These are phyloP conservation scores for Lepus americanus DNA, from an alignment of 2,113 vertebrate genomes.

Conservation along the genomic window DNA sequence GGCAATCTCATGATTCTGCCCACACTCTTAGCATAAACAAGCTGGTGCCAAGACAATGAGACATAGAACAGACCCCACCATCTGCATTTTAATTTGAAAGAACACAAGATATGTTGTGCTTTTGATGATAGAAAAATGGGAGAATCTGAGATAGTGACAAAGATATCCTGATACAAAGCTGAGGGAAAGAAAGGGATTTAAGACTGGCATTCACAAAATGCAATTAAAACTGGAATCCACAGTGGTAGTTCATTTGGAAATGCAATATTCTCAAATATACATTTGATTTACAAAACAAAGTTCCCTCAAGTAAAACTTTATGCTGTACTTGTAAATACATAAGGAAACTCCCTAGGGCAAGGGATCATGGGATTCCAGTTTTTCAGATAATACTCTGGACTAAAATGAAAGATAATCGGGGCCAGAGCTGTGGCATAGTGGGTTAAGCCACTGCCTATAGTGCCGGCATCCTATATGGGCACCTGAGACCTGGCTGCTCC, in stretches of 20 bases:
- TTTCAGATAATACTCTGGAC: neutral
- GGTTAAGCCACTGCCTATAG: too few relatives aligned
- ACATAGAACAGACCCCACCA: neutral
- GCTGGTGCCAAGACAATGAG: neutral
- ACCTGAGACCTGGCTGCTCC: too few relatives aligned
- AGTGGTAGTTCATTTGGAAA: neutral
- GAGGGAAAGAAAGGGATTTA: neutral
- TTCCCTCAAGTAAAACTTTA: neutral
- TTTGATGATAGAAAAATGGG: neutral
- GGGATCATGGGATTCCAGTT: neutral
- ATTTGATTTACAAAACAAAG: slow-evolving; percentile 26
- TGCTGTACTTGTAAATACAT: neutral
- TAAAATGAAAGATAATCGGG: neutral
- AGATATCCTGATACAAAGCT: neutral
- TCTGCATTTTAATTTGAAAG: neutral
- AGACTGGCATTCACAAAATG: neutral
- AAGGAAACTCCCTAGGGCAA: neutral
- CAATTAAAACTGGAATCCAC: neutral
- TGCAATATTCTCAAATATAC: neutral
- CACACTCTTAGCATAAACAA: neutral
- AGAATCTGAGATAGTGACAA: neutral
- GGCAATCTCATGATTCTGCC: neutral
- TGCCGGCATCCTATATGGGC: too few relatives aligned
- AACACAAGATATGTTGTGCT: neutral
- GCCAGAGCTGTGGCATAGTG: too few relatives aligned